Conservation (phyloP, 2,113 vertebrate species). For the Tiliqua scincoides region DNA sequence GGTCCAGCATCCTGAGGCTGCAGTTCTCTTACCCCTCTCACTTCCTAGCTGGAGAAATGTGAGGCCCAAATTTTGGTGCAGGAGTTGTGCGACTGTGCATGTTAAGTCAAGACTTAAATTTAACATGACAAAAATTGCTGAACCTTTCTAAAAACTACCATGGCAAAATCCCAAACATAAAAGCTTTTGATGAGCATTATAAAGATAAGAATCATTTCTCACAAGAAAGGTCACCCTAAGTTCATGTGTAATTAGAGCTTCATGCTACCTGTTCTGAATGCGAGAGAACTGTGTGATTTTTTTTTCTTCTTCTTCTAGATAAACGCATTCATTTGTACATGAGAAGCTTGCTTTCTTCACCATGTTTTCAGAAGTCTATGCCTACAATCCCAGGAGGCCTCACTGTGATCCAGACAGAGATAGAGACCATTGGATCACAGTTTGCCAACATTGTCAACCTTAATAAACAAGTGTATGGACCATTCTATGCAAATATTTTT, state of each 20-base stretch:
- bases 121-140: background rate
- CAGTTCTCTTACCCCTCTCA: background rate
- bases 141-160: background rate
- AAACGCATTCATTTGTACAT: constrained; percentile 89
- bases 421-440: constrained; percentile 80
- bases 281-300: background rate
- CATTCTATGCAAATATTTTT: constrained; percentile 91
- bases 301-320: constrained; percentile 73
- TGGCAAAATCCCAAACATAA: background rate
- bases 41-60: background rate
- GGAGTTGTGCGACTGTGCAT: background rate
- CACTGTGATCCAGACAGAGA: constrained; percentile 82
- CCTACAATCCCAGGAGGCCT: constrained; percentile 85
- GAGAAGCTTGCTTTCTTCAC: constrained; percentile 79
- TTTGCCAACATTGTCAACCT: constrained; percentile 87
- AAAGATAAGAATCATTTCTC: background rate
- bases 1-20: background rate
- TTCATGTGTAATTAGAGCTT: background rate
- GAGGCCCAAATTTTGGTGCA: background rate
- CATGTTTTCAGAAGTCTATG: constrained; percentile 73
- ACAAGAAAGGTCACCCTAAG: background rate
- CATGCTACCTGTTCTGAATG: background rate
- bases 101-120: background rate
- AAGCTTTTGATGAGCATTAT: too few species aligned
- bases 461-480: constrained; percentile 91